These are phyloP conservation scores for Solea solea DNA, from an alignment of 2,113 vertebrate genomes.

Conservation along the genomic window DNA sequence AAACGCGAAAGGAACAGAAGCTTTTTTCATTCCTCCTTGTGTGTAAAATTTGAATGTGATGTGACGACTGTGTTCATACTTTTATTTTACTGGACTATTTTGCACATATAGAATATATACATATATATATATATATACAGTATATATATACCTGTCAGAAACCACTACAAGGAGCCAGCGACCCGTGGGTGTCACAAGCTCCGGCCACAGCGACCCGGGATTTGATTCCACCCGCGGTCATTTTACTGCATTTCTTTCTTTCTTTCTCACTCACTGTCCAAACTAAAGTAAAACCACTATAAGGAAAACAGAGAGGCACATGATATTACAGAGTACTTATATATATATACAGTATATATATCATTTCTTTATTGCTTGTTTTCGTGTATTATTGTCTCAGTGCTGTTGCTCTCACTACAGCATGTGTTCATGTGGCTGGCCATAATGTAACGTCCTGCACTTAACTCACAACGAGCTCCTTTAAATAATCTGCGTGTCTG, in stretches of 20 bases:
- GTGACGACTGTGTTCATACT: conserved; percentile 7
- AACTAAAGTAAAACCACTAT: conserved; percentile 36
- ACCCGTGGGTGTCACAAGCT: too few relatives aligned
- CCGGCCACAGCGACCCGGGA: too few relatives aligned
- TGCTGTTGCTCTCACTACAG: not conserved
- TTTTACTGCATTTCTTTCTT: too few relatives aligned
- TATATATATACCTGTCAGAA: conserved; percentile 8
- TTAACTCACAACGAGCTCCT: too few relatives aligned
- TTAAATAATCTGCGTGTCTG: too few relatives aligned
- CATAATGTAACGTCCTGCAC: conserved; percentile 13
- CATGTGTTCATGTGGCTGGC: conserved; percentile 34
- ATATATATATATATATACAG: too few relatives aligned
- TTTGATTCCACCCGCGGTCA: too few relatives aligned
- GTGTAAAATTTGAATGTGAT: conserved; percentile 6
- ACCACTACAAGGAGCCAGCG: conserved; percentile 28
- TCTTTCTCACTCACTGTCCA: too few relatives aligned
- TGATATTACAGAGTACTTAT: not conserved
- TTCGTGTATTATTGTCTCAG: not conserved
- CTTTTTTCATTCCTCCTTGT: not conserved
- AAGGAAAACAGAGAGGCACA: not conserved
- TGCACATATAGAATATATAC: conserved; percentile 32
- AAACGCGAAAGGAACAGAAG: conserved; percentile 13
- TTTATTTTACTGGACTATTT: conserved; percentile 21
- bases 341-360: not conserved
- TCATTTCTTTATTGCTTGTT: not conserved